A percentile compares a stretch with the other conserved stretches of the same genome.
Evolutionary conservation across 2,888 invertebrate genomes (phyloP).

Genomic region (Scotopteryx bipunctaria): DNA sequence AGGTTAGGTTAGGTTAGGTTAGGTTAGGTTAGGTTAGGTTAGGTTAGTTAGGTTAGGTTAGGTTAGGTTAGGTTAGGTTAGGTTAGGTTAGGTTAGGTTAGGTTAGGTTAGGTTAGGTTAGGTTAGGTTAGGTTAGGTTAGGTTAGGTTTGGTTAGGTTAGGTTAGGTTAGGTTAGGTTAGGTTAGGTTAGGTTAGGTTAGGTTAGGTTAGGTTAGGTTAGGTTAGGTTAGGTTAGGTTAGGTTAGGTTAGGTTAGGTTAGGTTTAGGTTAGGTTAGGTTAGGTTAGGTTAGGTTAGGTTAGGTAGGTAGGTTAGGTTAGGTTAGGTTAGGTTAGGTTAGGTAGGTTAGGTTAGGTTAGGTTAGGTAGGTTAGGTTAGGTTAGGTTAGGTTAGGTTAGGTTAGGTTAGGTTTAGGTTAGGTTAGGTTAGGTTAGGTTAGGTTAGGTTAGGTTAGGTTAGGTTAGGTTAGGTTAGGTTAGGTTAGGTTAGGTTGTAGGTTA

Average conservation of each 20-base stretch:
- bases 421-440: slow-evolving; percentile 23
- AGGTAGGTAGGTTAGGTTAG: slow-evolving; percentile 29
- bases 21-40: slow-evolving; percentile 3
- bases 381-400: slow-evolving; percentile 22
- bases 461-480: slow-evolving; percentile 17
- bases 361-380: slow-evolving; percentile 25
- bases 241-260: slow-evolving; percentile 17
- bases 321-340: slow-evolving; percentile 26
- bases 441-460: slow-evolving; percentile 21
- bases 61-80: slow-evolving; percentile 20
- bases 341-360: slow-evolving; percentile 25
- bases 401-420: slow-evolving; percentile 28
- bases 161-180: slow-evolving; percentile 16
- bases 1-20: slow-evolving; percentile 19
- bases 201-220: slow-evolving; percentile 16
- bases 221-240: slow-evolving; percentile 8
- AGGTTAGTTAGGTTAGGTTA: slow-evolving; percentile 13
- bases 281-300: slow-evolving; percentile 28
- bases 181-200: slow-evolving; percentile 15
- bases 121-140: slow-evolving; percentile 16
- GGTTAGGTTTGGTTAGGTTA: slow-evolving; percentile 17
- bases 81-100: slow-evolving; percentile 21
- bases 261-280: slow-evolving; percentile 23
- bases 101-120: slow-evolving; percentile 20
- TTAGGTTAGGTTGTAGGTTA: slow-evolving; percentile 24